These are phyloP conservation scores for Astyanax mexicanus DNA, from an alignment of 2,797 vertebrate species.

Conservation along the genomic window DNA sequence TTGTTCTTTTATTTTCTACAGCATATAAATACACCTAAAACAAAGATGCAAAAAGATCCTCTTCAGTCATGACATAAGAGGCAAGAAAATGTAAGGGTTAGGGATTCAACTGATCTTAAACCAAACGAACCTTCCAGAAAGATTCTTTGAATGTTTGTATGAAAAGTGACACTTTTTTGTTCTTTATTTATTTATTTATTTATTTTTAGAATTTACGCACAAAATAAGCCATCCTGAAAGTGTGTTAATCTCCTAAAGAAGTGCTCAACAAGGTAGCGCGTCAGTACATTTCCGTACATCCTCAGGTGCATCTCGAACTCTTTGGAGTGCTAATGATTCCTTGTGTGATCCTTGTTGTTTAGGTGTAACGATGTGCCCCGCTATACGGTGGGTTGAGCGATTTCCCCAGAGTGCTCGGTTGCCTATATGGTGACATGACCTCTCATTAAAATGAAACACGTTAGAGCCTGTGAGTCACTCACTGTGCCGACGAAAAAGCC, in stretches of 20 bases:
- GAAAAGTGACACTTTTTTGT: neutral
- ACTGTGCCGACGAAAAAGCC: neutral
- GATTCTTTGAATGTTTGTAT: neutral
- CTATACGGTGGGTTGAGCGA: neutral
- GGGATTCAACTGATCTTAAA: neutral
- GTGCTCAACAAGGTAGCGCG: neutral
- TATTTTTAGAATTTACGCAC: neutral
- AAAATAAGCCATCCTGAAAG: neutral
- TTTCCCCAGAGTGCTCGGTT: neutral
- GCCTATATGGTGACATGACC: slow-evolving; percentile 3
- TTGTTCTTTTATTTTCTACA: too few species aligned
- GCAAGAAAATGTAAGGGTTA: too few species aligned
- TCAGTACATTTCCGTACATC: neutral
- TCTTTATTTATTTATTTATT: neutral
- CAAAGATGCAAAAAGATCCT: too few species aligned
- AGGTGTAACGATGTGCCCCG: neutral
- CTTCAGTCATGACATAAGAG: too few species aligned
- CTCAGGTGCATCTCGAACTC: neutral
- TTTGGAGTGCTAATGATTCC: slow-evolving; percentile 3
- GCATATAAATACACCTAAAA: too few species aligned
- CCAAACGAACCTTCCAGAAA: neutral
- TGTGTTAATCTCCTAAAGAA: neutral
- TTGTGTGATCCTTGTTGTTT: slow-evolving; percentile 10
- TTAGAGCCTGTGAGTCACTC: slow-evolving; percentile 8
- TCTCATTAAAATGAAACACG: slow-evolving; percentile 16